Percentiles rank a stretch among this genome's conserved stretches.
Evolutionary conservation across 2,797 vertebrate genomes (phyloP).

Genomic region (Gobionotothen gibberifrons): DNA sequence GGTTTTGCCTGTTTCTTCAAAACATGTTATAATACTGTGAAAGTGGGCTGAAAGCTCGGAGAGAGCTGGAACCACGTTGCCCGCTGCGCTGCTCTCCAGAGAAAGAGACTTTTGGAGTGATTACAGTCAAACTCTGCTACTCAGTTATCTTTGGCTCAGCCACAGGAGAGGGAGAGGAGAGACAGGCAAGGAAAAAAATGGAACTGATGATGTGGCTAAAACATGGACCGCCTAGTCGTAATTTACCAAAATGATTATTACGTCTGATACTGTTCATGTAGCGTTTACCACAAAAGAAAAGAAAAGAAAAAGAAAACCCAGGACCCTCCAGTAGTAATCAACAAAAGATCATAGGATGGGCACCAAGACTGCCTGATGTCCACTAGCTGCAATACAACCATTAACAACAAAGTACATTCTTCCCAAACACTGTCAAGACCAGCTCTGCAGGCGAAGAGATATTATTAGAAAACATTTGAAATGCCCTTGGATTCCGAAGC

Average conservation of each 20-base stretch:
- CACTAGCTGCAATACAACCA: slow-evolving; percentile 21
- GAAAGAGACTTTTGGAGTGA: slow-evolving; percentile 76
- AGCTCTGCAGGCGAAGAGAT: slow-evolving; percentile 46
- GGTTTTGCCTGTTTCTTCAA: slow-evolving; percentile 45
- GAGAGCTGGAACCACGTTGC: slow-evolving; percentile 69
- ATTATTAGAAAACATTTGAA: slow-evolving; percentile 67
- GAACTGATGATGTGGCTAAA: slow-evolving; percentile 72
- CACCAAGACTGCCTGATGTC: slow-evolving; percentile 30
- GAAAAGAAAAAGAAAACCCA: slow-evolving; percentile 8
- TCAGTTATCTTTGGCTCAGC: slow-evolving; percentile 82
- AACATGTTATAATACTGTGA: slow-evolving; percentile 58
- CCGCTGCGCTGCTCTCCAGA: slow-evolving; percentile 77
- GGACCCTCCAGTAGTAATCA: slow-evolving; percentile 27
- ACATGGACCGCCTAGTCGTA: slow-evolving; percentile 61
- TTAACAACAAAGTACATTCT: slow-evolving; percentile 27
- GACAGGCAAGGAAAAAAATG: slow-evolving; percentile 57
- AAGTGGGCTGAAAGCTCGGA: slow-evolving; percentile 67
- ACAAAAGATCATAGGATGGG: slow-evolving; percentile 41
- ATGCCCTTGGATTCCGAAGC: slow-evolving; percentile 74
- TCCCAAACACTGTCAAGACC: slow-evolving; percentile 42
- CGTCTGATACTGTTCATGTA: slow-evolving; percentile 42
- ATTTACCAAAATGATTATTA: slow-evolving; percentile 64
- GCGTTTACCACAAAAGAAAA: slow-evolving; percentile 36
- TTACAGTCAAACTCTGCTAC: slow-evolving; percentile 79
- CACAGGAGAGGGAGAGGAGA: slow-evolving; percentile 69